These are phyloP conservation scores for Falco punctatus DNA, from an alignment of 2,113 vertebrate species.

Conservation along the genomic window DNA sequence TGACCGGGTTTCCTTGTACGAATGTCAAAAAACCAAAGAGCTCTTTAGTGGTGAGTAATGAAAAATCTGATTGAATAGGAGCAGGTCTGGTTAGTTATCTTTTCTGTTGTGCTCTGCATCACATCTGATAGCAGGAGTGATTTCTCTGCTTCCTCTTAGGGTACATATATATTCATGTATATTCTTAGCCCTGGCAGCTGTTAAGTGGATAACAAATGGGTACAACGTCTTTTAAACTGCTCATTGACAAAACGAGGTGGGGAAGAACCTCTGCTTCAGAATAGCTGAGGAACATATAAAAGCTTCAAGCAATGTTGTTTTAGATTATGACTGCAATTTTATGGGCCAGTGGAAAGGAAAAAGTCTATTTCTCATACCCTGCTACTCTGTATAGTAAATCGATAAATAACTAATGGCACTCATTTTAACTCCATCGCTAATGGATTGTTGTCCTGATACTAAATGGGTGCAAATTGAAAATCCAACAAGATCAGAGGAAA, in stretches of 20 bases:
- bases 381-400: not conserved
- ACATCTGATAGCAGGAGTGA: not conserved
- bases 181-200: not conserved
- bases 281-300: not conserved
- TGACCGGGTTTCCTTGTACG: not conserved
- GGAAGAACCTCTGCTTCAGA: not conserved
- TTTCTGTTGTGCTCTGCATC: not conserved
- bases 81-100: not conserved
- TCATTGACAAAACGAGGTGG: not conserved
- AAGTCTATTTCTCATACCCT: not conserved
- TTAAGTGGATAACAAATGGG: not conserved
- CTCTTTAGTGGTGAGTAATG: not conserved
- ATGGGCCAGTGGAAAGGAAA: not conserved
- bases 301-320: not conserved
- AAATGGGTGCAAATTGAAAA: not conserved
- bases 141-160: not conserved
- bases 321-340: conserved; percentile 4
- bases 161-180: not conserved
- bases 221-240: not conserved
- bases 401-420: not conserved
- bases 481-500: not conserved
- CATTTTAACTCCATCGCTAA: not conserved
- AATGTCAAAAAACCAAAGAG: not conserved
- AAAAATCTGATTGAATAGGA: not conserved
- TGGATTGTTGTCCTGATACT: not conserved